Evolutionary conservation across 2,888 invertebrate genomes (phyloP).

Genomic region (Diaperis boleti): DNA sequence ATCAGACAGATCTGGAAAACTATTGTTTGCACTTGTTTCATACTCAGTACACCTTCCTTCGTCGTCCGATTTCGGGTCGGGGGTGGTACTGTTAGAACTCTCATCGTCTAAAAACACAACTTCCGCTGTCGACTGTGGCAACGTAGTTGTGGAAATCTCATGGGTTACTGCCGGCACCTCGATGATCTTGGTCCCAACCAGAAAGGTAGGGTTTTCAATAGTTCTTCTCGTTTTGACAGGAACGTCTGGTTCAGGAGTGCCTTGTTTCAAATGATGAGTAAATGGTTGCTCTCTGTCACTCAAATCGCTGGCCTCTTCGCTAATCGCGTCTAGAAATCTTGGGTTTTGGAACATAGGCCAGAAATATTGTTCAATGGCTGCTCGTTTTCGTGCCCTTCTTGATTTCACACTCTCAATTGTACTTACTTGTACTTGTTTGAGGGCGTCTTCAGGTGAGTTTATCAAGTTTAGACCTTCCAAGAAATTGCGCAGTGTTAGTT

Average conservation of each 20-base stretch:
- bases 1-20: slow-evolving; percentile 21
- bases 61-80: slow-evolving; percentile 68
- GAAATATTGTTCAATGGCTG: slow-evolving; percentile 70
- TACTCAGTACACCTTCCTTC: slow-evolving; percentile 68
- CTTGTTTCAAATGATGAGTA: slow-evolving; percentile 51
- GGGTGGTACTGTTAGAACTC: slow-evolving; percentile 70
- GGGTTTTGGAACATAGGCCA: slow-evolving; percentile 72
- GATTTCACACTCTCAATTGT: slow-evolving; percentile 59
- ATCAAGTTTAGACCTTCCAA: slow-evolving; percentile 71
- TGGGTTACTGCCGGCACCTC: slow-evolving; percentile 60
- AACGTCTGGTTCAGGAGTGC: slow-evolving; percentile 55
- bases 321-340: slow-evolving; percentile 80
- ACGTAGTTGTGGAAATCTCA: slow-evolving; percentile 69
- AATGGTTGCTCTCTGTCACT: slow-evolving; percentile 66
- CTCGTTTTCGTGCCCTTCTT: slow-evolving; percentile 69
- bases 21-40: slow-evolving; percentile 26
- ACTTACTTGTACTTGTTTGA: slow-evolving; percentile 50
- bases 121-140: slow-evolving; percentile 68
- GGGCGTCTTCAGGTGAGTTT: slow-evolving; percentile 66
- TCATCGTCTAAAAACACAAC: slow-evolving; percentile 78
- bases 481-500: slow-evolving; percentile 70
- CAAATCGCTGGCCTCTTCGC: slow-evolving; percentile 81
- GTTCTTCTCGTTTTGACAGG: slow-evolving; percentile 34
- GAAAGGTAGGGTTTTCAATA: slow-evolving; percentile 54
- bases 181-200: slow-evolving; percentile 73